Evolutionary conservation across 2,888 invertebrate genomes (phyloP).

Genomic region (Ochropleura leucogaster): DNA sequence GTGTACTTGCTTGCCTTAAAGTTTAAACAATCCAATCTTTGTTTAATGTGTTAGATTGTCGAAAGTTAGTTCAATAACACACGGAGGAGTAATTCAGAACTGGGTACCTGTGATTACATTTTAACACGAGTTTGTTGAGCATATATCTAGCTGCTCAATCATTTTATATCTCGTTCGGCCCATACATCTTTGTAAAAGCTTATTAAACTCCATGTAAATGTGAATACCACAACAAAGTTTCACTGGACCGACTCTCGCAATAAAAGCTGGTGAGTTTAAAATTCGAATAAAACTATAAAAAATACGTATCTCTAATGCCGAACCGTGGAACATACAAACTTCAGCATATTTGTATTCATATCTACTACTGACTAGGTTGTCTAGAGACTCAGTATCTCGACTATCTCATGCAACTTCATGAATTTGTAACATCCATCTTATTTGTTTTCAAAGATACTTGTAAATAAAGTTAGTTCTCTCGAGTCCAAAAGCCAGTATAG

Average conservation of each 20-base stretch:
- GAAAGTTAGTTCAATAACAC: conserved; percentile 26
- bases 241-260: conserved; percentile 1
- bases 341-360: conserved; percentile 66
- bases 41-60: conserved; percentile 27
- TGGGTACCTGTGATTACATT: neutral
- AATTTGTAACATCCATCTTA: conserved; percentile 79
- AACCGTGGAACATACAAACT: conserved; percentile 36
- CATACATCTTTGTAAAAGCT: neutral
- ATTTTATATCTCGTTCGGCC: neutral
- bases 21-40: conserved; percentile 46
- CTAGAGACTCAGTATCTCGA: conserved; percentile 63
- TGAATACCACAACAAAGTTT: conserved; percentile 6
- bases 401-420: conserved; percentile 74
- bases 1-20: conserved; percentile 44
- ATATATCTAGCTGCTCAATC: neutral
- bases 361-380: conserved; percentile 60
- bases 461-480: conserved; percentile 79
- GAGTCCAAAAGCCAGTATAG: conserved; percentile 78
- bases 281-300: conserved; percentile 46
- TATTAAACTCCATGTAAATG: neutral
- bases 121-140: neutral
- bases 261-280: conserved; percentile 24
- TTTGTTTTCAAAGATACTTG: conserved; percentile 77
- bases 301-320: conserved; percentile 36
- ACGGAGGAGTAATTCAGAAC: conserved; percentile 3